Evolutionary conservation across 2,113 vertebrate species (phyloP).

Genomic region (Pachyramphus minor): DNA sequence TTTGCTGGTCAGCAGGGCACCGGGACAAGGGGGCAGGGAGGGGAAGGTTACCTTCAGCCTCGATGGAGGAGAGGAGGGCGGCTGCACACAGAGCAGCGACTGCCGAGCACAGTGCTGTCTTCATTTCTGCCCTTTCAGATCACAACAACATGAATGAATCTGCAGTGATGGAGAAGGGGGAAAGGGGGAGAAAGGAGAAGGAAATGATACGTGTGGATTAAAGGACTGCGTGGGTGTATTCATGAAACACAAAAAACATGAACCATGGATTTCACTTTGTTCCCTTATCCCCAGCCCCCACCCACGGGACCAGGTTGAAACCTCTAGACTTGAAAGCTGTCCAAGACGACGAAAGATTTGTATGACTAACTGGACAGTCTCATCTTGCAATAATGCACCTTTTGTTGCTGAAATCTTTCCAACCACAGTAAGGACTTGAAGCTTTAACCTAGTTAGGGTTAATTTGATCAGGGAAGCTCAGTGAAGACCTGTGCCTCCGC

Average conservation of each 20-base stretch:
- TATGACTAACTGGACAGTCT: conserved; percentile 23
- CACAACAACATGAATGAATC: conserved; percentile 87
- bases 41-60: conserved; percentile 89
- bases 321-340: background rate
- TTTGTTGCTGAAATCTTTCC: conserved; percentile 49
- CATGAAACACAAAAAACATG: background rate
- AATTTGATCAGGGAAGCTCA: background rate
- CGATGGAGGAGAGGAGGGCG: conserved; percentile 78
- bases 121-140: conserved; percentile 81
- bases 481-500: background rate
- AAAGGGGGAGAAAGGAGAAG: conserved; percentile 12
- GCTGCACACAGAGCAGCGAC: conserved; percentile 78
- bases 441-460: conserved; percentile 4
- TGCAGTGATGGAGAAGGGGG: conserved; percentile 46
- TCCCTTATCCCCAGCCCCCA: conserved; percentile 13
- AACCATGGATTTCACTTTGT: background rate
- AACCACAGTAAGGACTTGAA: background rate
- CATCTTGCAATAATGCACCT: conserved; percentile 8
- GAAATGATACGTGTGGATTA: conserved; percentile 41
- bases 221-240: conserved; percentile 30
- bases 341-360: conserved; percentile 6
- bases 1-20: background rate
- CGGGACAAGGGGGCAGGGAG: background rate
- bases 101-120: conserved; percentile 78
- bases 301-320: conserved; percentile 48